Base-by-base conservation (phyloP, 2,797 vertebrate genomes). In the Gymnoscopelus braueri region DNA sequence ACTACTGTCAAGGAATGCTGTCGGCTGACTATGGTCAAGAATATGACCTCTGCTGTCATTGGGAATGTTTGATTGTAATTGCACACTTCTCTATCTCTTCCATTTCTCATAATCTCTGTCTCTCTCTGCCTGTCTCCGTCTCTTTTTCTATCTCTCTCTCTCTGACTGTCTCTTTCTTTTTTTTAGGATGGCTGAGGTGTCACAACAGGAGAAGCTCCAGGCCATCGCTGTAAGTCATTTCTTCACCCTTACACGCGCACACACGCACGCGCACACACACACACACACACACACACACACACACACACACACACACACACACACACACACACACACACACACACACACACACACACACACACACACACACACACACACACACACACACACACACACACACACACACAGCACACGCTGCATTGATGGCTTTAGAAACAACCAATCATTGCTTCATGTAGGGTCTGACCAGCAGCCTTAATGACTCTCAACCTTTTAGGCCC, bases 191-290 rank as follows among this genome's bases (percentile, higher is more conserved):
- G 95, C 87, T 50, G 95, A 97, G 82, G 90, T 93, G 77, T 92
- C 94, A 80, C 97, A 98, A 92, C 95, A 98, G 92, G 97, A 98
- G 85, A 91, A 93, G 91, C 95, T 98, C 74, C 97, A 96, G 88
- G 96, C 95, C 87, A 99, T 99, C 2, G 95, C 97, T 78, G 97
- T 99, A 90, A 96, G 97, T 95, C 55, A 61, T 63, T 57, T 26
- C 47, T 35, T 6, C 5, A 6, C 51, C 56, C 58, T 39, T 52
- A 32, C 15, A 60, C 54, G 26, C 9, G 15, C 49, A 47, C 66
- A 14, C 56, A 19, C 47, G 55, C 15, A 50, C 14, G 5, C 53
- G 26, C 51, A 12, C 51, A 35, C 39, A 26, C 51, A 23, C 63
- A 24, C 63, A 54, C n/a, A 44, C 50, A 54, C 63, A 39, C 51